Conservation (phyloP, 2,113 vertebrate genomes). For the Dendropsophus ebraccatus region DNA sequence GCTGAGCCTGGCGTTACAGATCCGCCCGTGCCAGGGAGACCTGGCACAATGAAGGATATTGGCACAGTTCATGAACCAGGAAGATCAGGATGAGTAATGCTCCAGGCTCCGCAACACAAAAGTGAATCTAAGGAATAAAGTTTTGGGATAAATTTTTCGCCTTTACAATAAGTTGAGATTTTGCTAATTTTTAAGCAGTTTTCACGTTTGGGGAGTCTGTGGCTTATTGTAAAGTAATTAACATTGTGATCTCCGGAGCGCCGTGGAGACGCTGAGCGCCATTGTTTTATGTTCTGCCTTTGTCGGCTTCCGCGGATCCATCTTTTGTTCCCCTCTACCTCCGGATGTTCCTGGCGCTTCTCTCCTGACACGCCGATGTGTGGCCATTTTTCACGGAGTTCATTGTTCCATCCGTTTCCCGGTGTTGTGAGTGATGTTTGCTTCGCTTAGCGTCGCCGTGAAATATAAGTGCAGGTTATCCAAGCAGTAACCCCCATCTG, state of each 20-base stretch:
- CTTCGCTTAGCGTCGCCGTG: not conserved
- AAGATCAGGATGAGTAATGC: too few relatives aligned
- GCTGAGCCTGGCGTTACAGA: too few relatives aligned
- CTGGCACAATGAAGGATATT: too few relatives aligned
- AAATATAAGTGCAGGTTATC: not conserved
- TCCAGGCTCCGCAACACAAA: too few relatives aligned
- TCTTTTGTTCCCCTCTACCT: not conserved
- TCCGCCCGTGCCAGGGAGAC: too few relatives aligned
- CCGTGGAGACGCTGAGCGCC: not conserved
- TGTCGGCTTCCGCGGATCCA: not conserved
- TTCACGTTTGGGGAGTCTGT: not conserved
- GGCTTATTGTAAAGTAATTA: not conserved
- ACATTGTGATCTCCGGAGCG: not conserved
- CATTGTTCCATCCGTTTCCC: not conserved
- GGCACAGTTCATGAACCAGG: too few relatives aligned
- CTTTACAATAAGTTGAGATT: not conserved
- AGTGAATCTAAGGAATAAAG: not conserved
- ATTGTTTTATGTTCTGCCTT: not conserved
- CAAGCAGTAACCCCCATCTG: constrained; percentile 79
- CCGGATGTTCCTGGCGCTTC: not conserved
- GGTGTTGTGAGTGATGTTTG: constrained; percentile 63
- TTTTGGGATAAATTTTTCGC: not conserved
- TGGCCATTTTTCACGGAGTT: not conserved
- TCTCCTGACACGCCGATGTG: not conserved
- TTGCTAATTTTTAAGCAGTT: not conserved